Evolutionary conservation across 2,113 vertebrate species (phyloP).

Genomic region (Hemichromis elongatus): DNA sequence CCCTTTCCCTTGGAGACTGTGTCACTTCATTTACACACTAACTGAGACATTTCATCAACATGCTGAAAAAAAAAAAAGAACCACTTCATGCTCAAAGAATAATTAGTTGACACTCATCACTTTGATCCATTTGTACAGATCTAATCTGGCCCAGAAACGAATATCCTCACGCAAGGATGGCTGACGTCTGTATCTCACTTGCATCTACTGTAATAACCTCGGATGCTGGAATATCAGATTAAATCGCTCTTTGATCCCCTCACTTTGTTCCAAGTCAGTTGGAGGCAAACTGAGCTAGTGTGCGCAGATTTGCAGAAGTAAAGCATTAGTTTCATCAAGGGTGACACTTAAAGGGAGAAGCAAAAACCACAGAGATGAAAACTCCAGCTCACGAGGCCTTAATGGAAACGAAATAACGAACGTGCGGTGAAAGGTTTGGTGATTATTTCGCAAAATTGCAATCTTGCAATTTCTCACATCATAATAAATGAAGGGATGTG

Average conservation of each 20-base stretch:
- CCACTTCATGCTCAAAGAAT: constrained; percentile 26
- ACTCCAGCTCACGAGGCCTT: background rate
- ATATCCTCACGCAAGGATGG: background rate
- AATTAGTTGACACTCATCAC: constrained; percentile 28
- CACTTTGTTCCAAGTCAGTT: constrained; percentile 36
- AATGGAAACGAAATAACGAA: background rate
- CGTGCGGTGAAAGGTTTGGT: background rate
- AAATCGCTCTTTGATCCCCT: constrained; percentile 39
- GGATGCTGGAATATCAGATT: constrained; percentile 20
- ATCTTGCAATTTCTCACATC: background rate
- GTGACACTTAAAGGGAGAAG: background rate
- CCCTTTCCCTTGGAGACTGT: background rate
- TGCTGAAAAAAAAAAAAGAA: constrained; percentile 6
- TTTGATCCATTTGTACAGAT: constrained; percentile 38
- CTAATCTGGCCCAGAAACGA: constrained; percentile 19
- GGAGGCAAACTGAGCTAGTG: background rate
- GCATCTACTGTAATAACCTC: constrained; percentile 37
- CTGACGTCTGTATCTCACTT: constrained; percentile 1
- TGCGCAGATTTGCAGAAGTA: background rate
- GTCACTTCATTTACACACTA: background rate
- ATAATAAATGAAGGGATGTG: background rate
- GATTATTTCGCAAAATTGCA: background rate
- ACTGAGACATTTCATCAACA: constrained; percentile 29
- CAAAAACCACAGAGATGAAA: background rate
- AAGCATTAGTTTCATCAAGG: background rate